Evolutionary conservation across 30 jellyfish, hydroid and myxozoan species (phyloP), one percentile per base, ranked within the genome.

Genomic region (Pseudorhiza aurosa): DNA sequence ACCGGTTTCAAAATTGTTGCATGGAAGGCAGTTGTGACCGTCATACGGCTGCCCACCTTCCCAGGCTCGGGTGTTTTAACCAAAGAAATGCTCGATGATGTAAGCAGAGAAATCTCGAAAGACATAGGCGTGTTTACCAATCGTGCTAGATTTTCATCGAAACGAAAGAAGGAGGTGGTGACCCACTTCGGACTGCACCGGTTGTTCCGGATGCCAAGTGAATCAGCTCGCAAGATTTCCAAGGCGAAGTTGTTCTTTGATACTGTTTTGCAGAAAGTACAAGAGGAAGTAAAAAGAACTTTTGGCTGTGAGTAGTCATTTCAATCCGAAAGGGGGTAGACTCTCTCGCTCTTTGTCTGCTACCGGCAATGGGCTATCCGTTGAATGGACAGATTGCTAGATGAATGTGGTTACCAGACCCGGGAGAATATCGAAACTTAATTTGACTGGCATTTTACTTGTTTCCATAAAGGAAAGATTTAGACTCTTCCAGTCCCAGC

Each of bases 1-100:
- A 63, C 33, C 24, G 58, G 68, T 0, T 58, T 39, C 19, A 71
- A 59, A 58, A 58, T 65, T 19, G 55, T 76, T 15, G 68, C 79
- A 8, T 75, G 91, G 80, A 39, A 60, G 50, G 85, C 88, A 0
- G 37, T 72, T 4, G 83, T 88, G 0, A 72, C 83, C 11, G 88
- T 88, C 26, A 74, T 81, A 22, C 35, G 81, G 90, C 57, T 88
- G 53, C 97, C 97, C 1, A 49, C 87, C 15, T 88, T 37, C 73
- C 97, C 97, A 1, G 97, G 97, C 56, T 95, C 81, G 65, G 82
- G 77, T 4, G 75, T 80, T 47, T 68, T 88, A 0, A 88, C 97
- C 35, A 55, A 73, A 9, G 91, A 81, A 26, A 82, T 88, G 67
- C 32, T 88, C 49, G 63, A 63, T 35, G 88, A 72, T 22, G 97